Conservation (phyloP, 1,140 invertebrate genomes). For the Diabrotica virgifera region DNA sequence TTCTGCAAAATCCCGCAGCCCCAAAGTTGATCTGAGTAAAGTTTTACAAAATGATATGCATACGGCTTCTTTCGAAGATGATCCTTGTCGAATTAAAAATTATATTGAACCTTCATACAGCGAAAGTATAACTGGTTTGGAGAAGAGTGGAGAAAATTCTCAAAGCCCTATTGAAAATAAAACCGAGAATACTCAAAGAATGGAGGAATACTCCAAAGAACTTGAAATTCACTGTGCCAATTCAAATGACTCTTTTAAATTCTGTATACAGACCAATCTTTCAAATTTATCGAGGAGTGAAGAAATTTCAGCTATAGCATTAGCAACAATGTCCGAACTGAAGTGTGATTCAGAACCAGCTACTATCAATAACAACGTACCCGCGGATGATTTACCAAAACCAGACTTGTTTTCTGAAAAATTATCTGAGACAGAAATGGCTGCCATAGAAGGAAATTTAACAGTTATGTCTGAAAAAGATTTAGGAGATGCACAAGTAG, state of each 20-base stretch:
- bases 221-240: conserved; percentile 17
- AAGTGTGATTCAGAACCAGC: conserved; percentile 6
- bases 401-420: conserved; percentile 2
- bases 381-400: conserved; percentile 1
- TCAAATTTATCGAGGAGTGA: conserved; percentile 26
- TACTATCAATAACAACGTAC: conserved; percentile 9
- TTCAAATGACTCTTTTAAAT: conserved; percentile 14
- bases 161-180: no score
- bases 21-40: neutral
- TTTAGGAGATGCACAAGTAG: conserved; percentile 44
- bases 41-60: neutral
- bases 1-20: conserved; percentile 3
- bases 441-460: conserved; percentile 40
- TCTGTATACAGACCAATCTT: conserved; percentile 27
- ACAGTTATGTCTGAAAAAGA: conserved; percentile 45
- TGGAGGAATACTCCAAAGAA: conserved; percentile 12
- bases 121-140: neutral
- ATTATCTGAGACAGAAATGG: conserved; percentile 31
- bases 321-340: conserved; percentile 27
- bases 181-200: neutral
- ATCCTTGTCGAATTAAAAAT: neutral
- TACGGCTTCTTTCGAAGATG: neutral
- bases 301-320: conserved; percentile 32
- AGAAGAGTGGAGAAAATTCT: neutral
- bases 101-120: neutral